Evolutionary conservation across 2,888 invertebrate species (phyloP).

Genomic region (Hydriomena furcata): DNA sequence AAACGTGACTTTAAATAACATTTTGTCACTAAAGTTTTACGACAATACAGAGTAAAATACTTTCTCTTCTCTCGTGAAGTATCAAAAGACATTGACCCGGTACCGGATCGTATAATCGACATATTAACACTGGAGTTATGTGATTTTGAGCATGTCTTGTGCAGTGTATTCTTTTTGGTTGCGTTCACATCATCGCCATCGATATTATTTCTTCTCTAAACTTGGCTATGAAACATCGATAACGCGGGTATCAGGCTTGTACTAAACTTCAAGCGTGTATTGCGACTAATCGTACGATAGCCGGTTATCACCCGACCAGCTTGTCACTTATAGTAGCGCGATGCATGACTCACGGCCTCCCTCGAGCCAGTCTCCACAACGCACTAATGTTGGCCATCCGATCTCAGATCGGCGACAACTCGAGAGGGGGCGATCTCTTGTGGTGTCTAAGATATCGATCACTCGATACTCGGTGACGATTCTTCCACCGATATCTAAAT

Average conservation of each 20-base stretch:
- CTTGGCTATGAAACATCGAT: slow-evolving; percentile 9
- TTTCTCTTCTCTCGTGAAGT: too few species aligned
- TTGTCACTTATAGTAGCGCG: slow-evolving; percentile 22
- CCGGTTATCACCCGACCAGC: slow-evolving; percentile 6
- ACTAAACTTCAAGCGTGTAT: slow-evolving; percentile 27
- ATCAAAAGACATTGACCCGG: too few species aligned
- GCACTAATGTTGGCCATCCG: background rate
- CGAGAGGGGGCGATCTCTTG: slow-evolving; percentile 10
- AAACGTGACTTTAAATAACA: too few species aligned
- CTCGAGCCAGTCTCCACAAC: slow-evolving; percentile 8
- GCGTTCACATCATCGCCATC: slow-evolving; percentile 32
- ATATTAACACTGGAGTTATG: slow-evolving; percentile 55
- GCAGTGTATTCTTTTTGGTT: slow-evolving; percentile 43
- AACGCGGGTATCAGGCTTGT: slow-evolving; percentile 40
- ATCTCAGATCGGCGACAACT: background rate
- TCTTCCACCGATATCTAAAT: background rate
- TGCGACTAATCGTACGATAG: slow-evolving; percentile 18
- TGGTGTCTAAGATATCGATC: slow-evolving; percentile 27
- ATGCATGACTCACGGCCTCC: slow-evolving; percentile 25
- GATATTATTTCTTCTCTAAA: slow-evolving; percentile 11
- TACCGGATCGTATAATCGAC: slow-evolving; percentile 48
- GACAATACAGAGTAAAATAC: too few species aligned
- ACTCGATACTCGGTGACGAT: slow-evolving; percentile 18
- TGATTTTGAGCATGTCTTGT: slow-evolving; percentile 62
- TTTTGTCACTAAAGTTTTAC: too few species aligned